A percentile compares a stretch with the other conserved stretches of the same genome.
Conservation (phyloP, 2,113 vertebrate genomes). For the Chlorodrepanis virens region DNA sequence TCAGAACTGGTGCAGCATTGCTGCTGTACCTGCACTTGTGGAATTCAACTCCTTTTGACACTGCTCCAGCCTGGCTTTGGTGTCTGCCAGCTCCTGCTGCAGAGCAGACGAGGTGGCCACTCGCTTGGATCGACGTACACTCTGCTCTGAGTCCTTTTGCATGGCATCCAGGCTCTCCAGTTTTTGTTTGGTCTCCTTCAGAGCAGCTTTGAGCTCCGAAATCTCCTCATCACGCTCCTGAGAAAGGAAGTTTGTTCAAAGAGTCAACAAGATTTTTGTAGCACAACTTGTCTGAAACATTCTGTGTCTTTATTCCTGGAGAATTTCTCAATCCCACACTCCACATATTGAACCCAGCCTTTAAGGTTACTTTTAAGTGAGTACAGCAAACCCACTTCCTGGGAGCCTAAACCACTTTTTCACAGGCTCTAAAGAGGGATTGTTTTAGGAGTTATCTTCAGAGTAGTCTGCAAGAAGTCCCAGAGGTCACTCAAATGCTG, state of each 20-base stretch:
- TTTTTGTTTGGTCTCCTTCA: conserved; percentile 69
- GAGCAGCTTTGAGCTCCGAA: conserved; percentile 75
- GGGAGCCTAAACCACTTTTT: background rate
- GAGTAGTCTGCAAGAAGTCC: background rate
- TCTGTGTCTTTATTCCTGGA: background rate
- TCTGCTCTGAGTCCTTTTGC: conserved; percentile 5
- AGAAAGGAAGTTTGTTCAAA: background rate
- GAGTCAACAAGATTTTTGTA: background rate
- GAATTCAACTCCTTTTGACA: conserved; percentile 72
- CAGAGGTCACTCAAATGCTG: background rate
- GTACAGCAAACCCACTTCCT: background rate
- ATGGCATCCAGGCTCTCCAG: background rate
- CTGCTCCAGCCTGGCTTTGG: conserved; percentile 78
- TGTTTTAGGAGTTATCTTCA: background rate
- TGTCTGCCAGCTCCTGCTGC: conserved; percentile 60
- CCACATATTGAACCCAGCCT: background rate
- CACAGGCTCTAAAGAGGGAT: background rate
- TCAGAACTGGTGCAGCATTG: background rate
- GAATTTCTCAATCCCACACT: background rate
- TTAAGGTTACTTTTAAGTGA: background rate
- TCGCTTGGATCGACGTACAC: conserved; percentile 79
- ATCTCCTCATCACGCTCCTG: conserved; percentile 91
- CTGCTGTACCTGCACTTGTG: conserved; percentile 73
- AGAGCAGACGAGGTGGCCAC: conserved; percentile 7
- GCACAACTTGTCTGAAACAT: background rate